A percentile compares a stretch with the other conserved stretches of the same genome.
Evolutionary conservation across 1,140 invertebrate species (phyloP).

Genomic region (Cepaea nemoralis): DNA sequence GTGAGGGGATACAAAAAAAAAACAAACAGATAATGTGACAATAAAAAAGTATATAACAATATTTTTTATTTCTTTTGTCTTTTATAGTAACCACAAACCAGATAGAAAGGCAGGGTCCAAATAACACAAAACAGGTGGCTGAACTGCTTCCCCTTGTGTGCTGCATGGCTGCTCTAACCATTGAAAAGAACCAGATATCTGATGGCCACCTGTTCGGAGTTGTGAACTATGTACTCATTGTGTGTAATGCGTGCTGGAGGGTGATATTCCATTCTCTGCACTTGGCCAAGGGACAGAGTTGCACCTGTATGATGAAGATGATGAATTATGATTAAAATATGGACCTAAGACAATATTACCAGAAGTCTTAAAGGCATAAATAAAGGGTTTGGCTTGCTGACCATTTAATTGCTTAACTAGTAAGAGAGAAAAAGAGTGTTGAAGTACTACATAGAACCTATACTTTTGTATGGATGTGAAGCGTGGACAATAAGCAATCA

Average conservation of each 20-base stretch:
- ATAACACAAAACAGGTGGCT: neutral
- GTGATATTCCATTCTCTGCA: conserved; percentile 46
- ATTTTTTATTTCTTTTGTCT: neutral
- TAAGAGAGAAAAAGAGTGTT: too few species aligned
- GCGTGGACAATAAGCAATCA: too few species aligned
- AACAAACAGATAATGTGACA: neutral
- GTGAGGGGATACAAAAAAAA: neutral
- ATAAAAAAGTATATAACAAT: neutral
- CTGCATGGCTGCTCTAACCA: conserved; percentile 31
- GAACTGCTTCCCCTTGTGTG: neutral
- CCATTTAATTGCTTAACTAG: too few species aligned
- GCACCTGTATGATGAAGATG: conserved; percentile 59
- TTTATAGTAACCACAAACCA: neutral
- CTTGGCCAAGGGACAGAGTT: conserved; percentile 63
- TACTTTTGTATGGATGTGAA: too few species aligned
- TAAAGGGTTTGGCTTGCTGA: too few species aligned
- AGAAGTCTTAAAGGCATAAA: too few species aligned
- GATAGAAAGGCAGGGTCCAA: neutral
- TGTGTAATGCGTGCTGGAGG: conserved; percentile 54
- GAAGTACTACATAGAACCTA: too few species aligned
- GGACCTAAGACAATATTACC: too few species aligned
- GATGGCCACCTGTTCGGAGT: conserved; percentile 69
- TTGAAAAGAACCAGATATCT: conserved; percentile 70
- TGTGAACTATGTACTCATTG: conserved; percentile 73
- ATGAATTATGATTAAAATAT: too few species aligned